A percentile compares a stretch with the other conserved stretches of the same genome.
These are phyloP conservation scores for Poeciliopsis paucimaculata DNA, from an alignment of 2,797 vertebrate species.

Conservation along the genomic window DNA sequence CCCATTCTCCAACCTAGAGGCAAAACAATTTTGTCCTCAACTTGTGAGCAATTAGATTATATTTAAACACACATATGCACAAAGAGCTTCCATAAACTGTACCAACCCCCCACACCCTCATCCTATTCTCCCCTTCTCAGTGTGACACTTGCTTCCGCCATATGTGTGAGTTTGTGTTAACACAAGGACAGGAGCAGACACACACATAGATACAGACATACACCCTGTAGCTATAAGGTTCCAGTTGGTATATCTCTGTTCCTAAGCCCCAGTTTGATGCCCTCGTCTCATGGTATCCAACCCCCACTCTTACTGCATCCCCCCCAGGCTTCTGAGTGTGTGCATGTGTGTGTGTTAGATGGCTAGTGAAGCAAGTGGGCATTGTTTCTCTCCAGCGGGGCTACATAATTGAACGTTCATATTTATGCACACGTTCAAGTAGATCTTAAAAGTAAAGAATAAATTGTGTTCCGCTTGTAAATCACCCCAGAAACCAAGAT, in stretches of 20 bases:
- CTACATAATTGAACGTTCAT: conserved; percentile 75
- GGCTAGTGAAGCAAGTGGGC: conserved; percentile 80
- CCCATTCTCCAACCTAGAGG: conserved; percentile 68
- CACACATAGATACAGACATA: conserved; percentile 48
- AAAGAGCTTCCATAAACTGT: conserved; percentile 52
- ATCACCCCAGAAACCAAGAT: conserved; percentile 44
- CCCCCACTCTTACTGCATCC: conserved; percentile 77
- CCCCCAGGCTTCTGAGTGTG: conserved; percentile 60
- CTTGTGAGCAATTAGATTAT: conserved; percentile 78
- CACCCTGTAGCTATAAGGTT: conserved; percentile 76
- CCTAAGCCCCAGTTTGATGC: conserved; percentile 80
- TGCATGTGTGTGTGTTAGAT: conserved; percentile 63
- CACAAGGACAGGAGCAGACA: conserved; percentile 56
- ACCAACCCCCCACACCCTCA: conserved; percentile 52
- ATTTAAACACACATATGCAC: conserved; percentile 70
- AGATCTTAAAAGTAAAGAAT: conserved; percentile 59
- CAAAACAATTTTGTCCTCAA: conserved; percentile 73
- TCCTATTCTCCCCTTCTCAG: conserved; percentile 47
- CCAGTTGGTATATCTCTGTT: conserved; percentile 80
- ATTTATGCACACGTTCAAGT: conserved; percentile 67
- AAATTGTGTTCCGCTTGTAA: conserved; percentile 23
- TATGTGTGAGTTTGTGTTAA: conserved; percentile 74
- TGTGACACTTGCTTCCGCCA: conserved; percentile 72
- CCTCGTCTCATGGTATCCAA: conserved; percentile 79
- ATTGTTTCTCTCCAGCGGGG: conserved; percentile 80